phyloP scores from a whole-genome alignment of 2,113 vertebrate genomes.

The Theristicus caerulescens region DNA sequence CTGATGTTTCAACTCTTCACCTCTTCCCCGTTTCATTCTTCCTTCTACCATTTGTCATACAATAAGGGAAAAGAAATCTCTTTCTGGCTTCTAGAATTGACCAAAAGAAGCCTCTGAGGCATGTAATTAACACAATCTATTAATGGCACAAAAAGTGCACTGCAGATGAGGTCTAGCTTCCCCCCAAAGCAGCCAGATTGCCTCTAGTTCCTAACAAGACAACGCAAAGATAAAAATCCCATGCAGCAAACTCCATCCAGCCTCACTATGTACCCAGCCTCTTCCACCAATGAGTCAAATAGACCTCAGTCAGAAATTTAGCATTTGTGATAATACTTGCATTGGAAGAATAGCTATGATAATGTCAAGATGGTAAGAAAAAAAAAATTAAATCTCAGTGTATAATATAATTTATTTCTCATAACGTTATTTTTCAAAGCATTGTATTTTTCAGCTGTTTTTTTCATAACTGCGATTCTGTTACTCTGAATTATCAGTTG shows the following conservation, averaged over 20 bases:
- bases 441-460: neutral
- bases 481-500: neutral
- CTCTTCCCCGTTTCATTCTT: neutral
- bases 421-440: neutral
- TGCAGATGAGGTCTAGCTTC: neutral
- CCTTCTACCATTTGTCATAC: neutral
- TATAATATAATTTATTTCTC: neutral
- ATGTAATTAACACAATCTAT: slow-evolving; percentile 13
- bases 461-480: neutral
- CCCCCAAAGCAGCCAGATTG: neutral
- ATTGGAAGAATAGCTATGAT: neutral
- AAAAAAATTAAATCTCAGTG: neutral
- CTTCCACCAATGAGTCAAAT: neutral
- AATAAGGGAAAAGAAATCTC: neutral
- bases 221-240: neutral
- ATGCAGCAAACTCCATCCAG: neutral
- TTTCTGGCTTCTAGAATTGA: neutral
- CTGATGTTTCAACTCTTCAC: neutral
- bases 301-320: neutral
- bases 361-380: neutral
- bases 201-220: neutral
- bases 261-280: neutral
- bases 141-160: neutral
- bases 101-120: slow-evolving; percentile 16
- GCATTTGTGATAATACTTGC: neutral